phyloP scores from a whole-genome alignment of 2,113 vertebrate genomes.

The Pantherophis guttatus region DNA sequence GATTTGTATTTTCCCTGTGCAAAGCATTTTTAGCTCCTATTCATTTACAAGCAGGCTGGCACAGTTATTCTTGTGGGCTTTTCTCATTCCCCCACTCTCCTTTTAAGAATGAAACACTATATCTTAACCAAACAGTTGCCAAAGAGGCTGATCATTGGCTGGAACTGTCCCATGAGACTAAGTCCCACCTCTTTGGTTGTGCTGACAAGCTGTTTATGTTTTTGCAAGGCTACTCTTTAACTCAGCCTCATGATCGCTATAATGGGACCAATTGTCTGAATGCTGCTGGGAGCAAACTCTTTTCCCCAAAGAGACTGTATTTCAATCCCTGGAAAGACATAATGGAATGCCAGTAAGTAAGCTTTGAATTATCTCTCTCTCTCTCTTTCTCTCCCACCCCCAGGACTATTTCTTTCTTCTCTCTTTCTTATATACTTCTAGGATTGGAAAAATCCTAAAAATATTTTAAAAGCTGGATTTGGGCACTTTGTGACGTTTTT shows the following conservation, averaged over 20 bases:
- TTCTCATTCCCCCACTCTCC: slow-evolving; percentile 33
- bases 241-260: slow-evolving; percentile 52
- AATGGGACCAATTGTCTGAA: slow-evolving; percentile 63
- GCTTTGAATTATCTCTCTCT: not conserved
- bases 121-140: slow-evolving; percentile 62
- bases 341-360: slow-evolving; percentile 70
- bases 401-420: not conserved
- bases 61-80: slow-evolving; percentile 13
- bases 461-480: not conserved
- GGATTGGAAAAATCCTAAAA: slow-evolving; percentile 30
- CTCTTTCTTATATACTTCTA: not conserved
- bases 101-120: slow-evolving; percentile 67
- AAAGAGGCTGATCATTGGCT: slow-evolving; percentile 69
- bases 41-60: not conserved
- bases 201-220: slow-evolving; percentile 74
- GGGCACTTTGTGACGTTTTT: not conserved
- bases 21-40: slow-evolving; percentile 2
- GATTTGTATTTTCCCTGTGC: not conserved
- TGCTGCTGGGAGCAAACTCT: slow-evolving; percentile 43
- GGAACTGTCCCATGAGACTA: slow-evolving; percentile 54
- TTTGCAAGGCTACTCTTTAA: slow-evolving; percentile 70
- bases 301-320: slow-evolving; percentile 29
- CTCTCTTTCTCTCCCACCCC: not conserved
- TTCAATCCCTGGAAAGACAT: slow-evolving; percentile 18
- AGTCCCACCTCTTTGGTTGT: slow-evolving; percentile 68